Conservation (phyloP, 2,888 invertebrate genomes). For the Clepsis dumicolana region DNA sequence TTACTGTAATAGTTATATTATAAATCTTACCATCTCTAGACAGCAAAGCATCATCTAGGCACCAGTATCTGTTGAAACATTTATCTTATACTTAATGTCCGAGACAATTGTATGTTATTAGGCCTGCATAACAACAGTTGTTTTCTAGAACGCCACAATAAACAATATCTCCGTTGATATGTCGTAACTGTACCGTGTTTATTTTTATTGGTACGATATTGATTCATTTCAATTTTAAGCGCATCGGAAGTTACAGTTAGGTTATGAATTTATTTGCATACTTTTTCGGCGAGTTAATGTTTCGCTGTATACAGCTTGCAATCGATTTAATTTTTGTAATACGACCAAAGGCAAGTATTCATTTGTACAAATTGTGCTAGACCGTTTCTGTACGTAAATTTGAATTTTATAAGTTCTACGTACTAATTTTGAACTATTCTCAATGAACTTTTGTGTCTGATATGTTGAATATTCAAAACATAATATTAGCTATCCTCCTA, state of each 20-base stretch:
- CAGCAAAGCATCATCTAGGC: no score
- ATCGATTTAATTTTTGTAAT: no score
- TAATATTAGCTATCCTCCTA: slow-evolving; percentile 7
- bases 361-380: no score
- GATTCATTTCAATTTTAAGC: not conserved
- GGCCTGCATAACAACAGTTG: not conserved
- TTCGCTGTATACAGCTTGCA: not conserved
- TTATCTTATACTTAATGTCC: slow-evolving; percentile 1
- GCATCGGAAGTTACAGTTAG: not conserved
- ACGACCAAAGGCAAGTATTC: no score
- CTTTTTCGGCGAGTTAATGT: not conserved
- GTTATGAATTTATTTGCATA: not conserved
- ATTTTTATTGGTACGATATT: slow-evolving; percentile 28
- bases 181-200: slow-evolving; percentile 20
- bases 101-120: not conserved
- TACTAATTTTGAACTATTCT: not conserved
- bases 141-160: slow-evolving; percentile 23
- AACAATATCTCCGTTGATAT: slow-evolving; percentile 34
- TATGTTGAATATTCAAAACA: slow-evolving; percentile 23
- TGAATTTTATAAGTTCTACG: not conserved
- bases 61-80: not conserved
- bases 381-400: no score
- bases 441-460: slow-evolving; percentile 9
- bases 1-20: no score
- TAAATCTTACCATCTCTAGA: no score